Evolutionary conservation across 2,888 invertebrate species (phyloP).

Genomic region (Lasioglossum malachurum): DNA sequence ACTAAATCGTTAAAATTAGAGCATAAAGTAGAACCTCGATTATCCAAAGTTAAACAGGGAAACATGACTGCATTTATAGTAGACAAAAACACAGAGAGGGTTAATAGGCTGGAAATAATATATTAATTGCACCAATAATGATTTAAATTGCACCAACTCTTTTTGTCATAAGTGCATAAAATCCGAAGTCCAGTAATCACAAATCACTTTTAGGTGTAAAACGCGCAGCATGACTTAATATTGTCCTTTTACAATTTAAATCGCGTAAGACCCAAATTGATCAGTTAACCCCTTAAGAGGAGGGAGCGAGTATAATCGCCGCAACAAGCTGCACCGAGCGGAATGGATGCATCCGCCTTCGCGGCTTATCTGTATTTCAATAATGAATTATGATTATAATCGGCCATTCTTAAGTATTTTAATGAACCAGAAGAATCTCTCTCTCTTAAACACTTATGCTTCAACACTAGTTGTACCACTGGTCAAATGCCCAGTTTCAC

Average conservation of each 20-base stretch:
- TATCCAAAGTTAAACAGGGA: no score
- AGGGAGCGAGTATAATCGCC: constrained; percentile 9
- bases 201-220: neutral
- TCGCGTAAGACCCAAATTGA: constrained; percentile 11
- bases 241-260: constrained; percentile 10
- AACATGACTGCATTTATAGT: no score
- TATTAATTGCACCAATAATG: no score
- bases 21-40: no score
- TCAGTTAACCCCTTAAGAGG: constrained; percentile 12
- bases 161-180: no score
- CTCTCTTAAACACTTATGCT: neutral
- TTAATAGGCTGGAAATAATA: no score
- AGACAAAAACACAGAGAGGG: no score
- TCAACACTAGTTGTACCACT: neutral
- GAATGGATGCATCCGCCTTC: constrained; percentile 1
- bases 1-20: no score
- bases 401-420: neutral
- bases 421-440: neutral
- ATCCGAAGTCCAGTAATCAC: neutral
- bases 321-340: constrained; percentile 21
- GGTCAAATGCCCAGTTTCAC: neutral
- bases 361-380: neutral
- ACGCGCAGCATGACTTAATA: constrained; percentile 1
- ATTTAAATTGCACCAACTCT: no score
- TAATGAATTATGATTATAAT: constrained; percentile 1